Evolutionary conservation across 1,140 invertebrate species (phyloP), one percentile per base, ranked within the genome.

Genomic region (Brachionus plicatilis): DNA sequence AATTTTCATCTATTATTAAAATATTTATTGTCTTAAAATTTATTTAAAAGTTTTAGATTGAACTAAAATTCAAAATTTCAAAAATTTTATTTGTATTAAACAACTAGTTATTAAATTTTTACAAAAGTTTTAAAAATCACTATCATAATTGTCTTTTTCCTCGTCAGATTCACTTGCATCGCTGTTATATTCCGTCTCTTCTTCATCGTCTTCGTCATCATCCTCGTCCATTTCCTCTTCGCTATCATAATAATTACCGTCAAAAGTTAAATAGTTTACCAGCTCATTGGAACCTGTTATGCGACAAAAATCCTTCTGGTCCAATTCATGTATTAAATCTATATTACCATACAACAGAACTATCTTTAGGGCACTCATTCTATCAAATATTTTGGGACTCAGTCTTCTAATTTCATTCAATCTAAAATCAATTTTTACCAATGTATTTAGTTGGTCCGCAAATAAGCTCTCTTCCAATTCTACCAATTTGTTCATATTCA

Each of bases 81-180:
- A 37, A 5, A 37, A 7, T 37, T 7, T 7, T n/a, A n/a, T n/a
- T n/a, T n/a, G n/a, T n/a, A n/a, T n/a, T n/a, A n/a, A n/a, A n/a
- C n/a, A n/a, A n/a, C 45, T 12, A 47, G 14, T 1, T 12, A 50
- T 6, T 3, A 27, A 76, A 9, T 24, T 14, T 14, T 53, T 45
- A 47, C n/a, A 45, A 24, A 47, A 27, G 11, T 24, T 17, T 45
- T 76, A 76, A 76, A 47, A 76, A 50, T 76, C 72, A 76, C 72
- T 76, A 50, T 76, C 72, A 50, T 76, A 76, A 50, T 76, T 76
- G 17, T 76, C 72, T 47, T 50, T 50, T 76, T 76, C 72, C 3
- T 76, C 72, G n/a, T 76, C 72, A 24, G n/a, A 24, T 9, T 76
- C 72, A 29, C 45, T 47, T 47, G n/a, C 20, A 50, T 76, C 45